Evolutionary conservation across 2,888 invertebrate species (phyloP).

Genomic region (Oligia latruncula): DNA sequence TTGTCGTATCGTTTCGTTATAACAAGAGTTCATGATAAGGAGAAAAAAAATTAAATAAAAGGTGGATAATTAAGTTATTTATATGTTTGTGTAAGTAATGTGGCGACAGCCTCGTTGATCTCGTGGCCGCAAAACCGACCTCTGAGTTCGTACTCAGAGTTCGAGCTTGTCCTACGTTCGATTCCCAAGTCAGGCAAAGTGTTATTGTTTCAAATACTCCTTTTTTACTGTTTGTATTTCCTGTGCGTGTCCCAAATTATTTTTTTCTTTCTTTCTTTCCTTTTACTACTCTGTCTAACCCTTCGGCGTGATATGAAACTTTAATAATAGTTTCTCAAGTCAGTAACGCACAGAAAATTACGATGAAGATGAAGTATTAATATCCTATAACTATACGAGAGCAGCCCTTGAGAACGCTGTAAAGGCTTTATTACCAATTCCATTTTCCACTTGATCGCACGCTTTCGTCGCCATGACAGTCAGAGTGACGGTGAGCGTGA

Average conservation of each 20-base stretch:
- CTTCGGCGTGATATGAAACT: not conserved
- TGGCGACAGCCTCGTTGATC: not conserved
- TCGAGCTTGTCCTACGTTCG: not conserved
- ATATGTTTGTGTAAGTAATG: not conserved
- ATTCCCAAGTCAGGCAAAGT: not conserved
- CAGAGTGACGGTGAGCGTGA: slow-evolving; percentile 9
- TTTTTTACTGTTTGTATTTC: not conserved
- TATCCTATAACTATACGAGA: slow-evolving; percentile 18
- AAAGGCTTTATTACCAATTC: slow-evolving; percentile 53
- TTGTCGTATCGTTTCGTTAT: not conserved
- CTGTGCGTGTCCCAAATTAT: too few relatives aligned
- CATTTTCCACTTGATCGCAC: slow-evolving; percentile 52
- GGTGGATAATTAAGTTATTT: not conserved
- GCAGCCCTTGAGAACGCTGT: slow-evolving; percentile 16
- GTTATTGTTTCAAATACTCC: not conserved
- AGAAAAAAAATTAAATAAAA: not conserved
- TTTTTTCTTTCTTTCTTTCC: too few relatives aligned
- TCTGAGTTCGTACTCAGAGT: not conserved
- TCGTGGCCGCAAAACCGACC: not conserved
- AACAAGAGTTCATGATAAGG: not conserved
- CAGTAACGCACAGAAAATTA: not conserved
- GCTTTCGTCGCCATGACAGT: slow-evolving; percentile 38
- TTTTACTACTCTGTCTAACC: not conserved
- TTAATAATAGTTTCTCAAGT: not conserved
- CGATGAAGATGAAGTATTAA: slow-evolving; percentile 22